Base-by-base conservation (phyloP, 2,797 vertebrate species). In the Brotula barbata region DNA sequence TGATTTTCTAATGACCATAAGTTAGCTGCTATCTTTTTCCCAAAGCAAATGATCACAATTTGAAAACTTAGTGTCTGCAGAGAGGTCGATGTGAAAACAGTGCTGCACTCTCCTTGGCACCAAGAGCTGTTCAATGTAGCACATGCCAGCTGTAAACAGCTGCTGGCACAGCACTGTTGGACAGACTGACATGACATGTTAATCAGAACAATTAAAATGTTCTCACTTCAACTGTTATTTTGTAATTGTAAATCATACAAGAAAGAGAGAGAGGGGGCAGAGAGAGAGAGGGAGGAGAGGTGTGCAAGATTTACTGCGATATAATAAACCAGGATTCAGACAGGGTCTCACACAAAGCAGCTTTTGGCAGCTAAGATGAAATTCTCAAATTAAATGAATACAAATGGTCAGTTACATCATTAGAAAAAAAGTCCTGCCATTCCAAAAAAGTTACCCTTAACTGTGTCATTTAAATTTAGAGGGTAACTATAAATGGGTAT, bases 121-220 rank as follows among this genome's bases (percentile, higher is more conserved):
- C 58, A 36, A 4, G 66, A 53, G 54, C 14, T 4, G 61, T 55
- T 56, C 58, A 55, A 79, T 48, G 65, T 72, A 64, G 31, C 46
- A 78, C 68, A 75, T 78, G 72, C 60, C 62, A 43, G 55, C 56
- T 57, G 44, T 44, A 68, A 84, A 71, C 82, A 85, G 84, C 80
- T 85, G 83, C 66, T 33, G 61, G 50, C 55, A 56, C 19, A 0
- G 45, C 31, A 31, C 33, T 17, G 44, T 54, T 62, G 69, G 62
- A 75, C 53, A 67, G 41, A 59, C 52, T 34, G 65, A 11, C 11
- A n/a, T 80, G 73, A 72, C 75, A 67, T 42, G 65, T 56, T 76
- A 68, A 83, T 86, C 58, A 77, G 3, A 55, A 28, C 47, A 42
- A 69, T 28, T 52, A 44, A 59, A 47, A 64, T 64, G 68, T 73